Evolutionary conservation across 2,888 invertebrate species (phyloP).

Genomic region (Drosophila fulvimacula): DNA sequence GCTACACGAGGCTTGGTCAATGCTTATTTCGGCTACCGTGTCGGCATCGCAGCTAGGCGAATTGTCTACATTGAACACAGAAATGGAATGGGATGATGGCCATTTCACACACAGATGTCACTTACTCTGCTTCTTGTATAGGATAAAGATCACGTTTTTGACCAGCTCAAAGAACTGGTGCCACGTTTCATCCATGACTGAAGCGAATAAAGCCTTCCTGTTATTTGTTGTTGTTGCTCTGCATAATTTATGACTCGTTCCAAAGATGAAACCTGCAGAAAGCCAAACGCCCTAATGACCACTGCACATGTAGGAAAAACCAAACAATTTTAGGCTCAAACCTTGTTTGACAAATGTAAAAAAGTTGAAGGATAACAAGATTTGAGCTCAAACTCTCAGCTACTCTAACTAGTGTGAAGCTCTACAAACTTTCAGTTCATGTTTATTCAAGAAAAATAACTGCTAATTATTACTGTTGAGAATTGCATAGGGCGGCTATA

Average conservation of each 20-base stretch:
- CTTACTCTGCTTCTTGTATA: background rate
- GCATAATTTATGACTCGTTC: constrained; percentile 8
- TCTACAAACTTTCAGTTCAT: background rate
- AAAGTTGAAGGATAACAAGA: background rate
- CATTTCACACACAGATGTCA: background rate
- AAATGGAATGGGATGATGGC: no score
- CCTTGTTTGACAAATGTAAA: constrained; percentile 17
- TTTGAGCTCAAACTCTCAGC: background rate
- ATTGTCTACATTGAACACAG: background rate
- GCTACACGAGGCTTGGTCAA: background rate
- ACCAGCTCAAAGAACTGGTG: background rate
- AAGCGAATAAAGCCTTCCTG: no score
- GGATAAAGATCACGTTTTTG: background rate
- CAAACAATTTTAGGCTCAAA: constrained; percentile 18
- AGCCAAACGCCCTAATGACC: background rate
- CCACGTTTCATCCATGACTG: background rate
- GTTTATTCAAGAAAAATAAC: background rate
- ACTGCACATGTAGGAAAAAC: background rate
- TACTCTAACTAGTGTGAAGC: background rate
- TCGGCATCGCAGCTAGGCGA: background rate
- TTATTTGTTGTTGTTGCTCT: no score
- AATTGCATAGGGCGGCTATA: background rate
- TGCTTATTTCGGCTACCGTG: background rate
- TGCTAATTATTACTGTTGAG: background rate
- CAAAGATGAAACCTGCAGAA: background rate